Conservation (phyloP, 1,140 invertebrate species). For the Dendroctonus valens region DNA sequence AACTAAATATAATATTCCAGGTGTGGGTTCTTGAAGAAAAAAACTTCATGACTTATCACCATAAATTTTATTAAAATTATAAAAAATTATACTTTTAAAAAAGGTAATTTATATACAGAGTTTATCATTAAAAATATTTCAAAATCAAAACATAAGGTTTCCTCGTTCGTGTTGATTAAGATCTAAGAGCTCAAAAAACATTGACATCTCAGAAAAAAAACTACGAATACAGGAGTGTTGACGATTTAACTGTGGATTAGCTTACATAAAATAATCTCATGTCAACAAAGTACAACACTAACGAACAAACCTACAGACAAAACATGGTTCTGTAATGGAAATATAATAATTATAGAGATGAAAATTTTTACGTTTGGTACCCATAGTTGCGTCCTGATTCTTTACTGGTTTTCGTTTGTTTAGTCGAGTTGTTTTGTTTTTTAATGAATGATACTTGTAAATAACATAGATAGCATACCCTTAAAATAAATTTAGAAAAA, state of each 20-base stretch:
- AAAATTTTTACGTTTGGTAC: background rate
- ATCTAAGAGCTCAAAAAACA: too few species aligned
- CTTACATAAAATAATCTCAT: background rate
- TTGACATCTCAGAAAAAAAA: too few species aligned
- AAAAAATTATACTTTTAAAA: slow-evolving; percentile 22
- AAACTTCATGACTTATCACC: slow-evolving; percentile 8
- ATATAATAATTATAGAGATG: background rate
- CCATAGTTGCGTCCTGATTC: background rate
- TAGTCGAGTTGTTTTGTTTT: background rate
- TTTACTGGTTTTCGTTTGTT: background rate
- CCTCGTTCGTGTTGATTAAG: too few species aligned
- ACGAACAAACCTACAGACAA: background rate
- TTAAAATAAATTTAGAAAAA: slow-evolving; percentile 1
- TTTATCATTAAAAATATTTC: slow-evolving; percentile 7
- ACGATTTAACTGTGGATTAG: background rate
- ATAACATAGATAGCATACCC: background rate
- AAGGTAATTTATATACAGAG: slow-evolving; percentile 27
- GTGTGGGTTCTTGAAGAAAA: background rate
- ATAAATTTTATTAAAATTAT: slow-evolving; percentile 30
- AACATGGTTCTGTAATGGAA: background rate
- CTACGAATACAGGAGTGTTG: background rate
- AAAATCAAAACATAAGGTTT: too few species aligned
- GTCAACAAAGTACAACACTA: background rate
- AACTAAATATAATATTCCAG: too few species aligned
- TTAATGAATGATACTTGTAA: too few species aligned